Evolutionary conservation across 64 coral and sea anemone genomes (phyloP).

Genomic region (Montipora sp.): DNA sequence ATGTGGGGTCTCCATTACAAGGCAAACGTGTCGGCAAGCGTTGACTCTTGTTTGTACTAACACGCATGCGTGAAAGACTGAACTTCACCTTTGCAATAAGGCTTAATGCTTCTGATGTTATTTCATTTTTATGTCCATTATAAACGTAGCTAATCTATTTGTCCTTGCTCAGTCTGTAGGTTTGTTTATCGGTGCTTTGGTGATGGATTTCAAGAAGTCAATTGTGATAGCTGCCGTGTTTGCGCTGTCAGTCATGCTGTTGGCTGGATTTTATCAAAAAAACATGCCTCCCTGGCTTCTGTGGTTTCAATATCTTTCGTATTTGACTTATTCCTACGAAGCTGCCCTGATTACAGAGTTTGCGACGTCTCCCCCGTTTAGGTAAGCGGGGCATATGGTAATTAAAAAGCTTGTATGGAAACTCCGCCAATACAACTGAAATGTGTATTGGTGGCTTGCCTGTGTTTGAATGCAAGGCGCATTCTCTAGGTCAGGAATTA

Average conservation of each 20-base stretch:
- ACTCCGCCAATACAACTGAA: too few species aligned
- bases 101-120: too few species aligned
- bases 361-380: conserved; percentile 66
- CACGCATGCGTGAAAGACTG: too few species aligned
- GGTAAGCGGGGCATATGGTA: conserved; percentile 24
- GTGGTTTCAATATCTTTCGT: conserved; percentile 85
- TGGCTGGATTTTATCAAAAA: conserved; percentile 88
- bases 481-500: too few species aligned
- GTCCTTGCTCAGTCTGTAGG: conserved; percentile 80
- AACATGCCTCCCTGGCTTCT: conserved; percentile 78
- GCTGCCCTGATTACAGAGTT: conserved; percentile 77
- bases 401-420: too few species aligned
- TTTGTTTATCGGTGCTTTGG: conserved; percentile 83
- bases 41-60: too few species aligned
- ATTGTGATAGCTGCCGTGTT: conserved; percentile 70
- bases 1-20: too few species aligned
- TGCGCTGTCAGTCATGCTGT: conserved; percentile 73
- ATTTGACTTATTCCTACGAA: conserved; percentile 74
- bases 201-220: conserved; percentile 91
- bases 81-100: too few species aligned
- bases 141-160: background rate
- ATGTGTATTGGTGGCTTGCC: too few species aligned
- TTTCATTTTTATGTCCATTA: background rate
- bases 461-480: too few species aligned
- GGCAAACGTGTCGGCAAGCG: too few species aligned